phyloP scores from a whole-genome alignment of 1,140 invertebrate species.

The Macrocentrus cingulum region DNA sequence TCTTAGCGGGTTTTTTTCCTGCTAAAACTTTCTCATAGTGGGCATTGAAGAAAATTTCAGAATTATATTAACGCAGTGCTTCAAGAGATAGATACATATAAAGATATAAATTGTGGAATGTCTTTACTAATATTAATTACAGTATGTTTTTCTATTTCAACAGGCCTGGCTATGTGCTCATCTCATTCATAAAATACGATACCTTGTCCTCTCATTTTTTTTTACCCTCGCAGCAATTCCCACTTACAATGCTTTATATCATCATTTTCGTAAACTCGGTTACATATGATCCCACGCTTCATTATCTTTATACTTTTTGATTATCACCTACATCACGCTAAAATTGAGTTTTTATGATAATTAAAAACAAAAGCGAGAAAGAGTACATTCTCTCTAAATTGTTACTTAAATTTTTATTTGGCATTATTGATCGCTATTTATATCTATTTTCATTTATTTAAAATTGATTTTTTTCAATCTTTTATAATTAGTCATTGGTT shows the following conservation, averaged over 20 bases:
- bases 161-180: conserved; percentile 53
- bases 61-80: no score
- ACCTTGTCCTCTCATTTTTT: conserved; percentile 43
- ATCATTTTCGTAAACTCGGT: conserved; percentile 41
- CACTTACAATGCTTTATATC: conserved; percentile 37
- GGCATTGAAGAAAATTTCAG: no score
- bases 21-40: no score
- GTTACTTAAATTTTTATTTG: no score
- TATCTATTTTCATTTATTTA: no score
- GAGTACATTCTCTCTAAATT: no score
- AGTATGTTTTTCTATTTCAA: conserved; percentile 46
- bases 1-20: no score
- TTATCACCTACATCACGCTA: conserved; percentile 27
- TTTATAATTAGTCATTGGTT: no score
- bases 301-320: conserved; percentile 29
- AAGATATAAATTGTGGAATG: no score
- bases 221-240: conserved; percentile 40
- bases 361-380: conserved; percentile 1
- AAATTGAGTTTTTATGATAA: conserved; percentile 27
- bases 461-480: no score
- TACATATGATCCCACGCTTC: conserved; percentile 52
- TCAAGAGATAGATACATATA: no score
- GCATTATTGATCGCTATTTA: no score
- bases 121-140: conserved; percentile 32
- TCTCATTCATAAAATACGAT: conserved; percentile 51